Evolutionary conservation across 2,113 vertebrate species (phyloP).

Genomic region (Alligator mississippiensis): DNA sequence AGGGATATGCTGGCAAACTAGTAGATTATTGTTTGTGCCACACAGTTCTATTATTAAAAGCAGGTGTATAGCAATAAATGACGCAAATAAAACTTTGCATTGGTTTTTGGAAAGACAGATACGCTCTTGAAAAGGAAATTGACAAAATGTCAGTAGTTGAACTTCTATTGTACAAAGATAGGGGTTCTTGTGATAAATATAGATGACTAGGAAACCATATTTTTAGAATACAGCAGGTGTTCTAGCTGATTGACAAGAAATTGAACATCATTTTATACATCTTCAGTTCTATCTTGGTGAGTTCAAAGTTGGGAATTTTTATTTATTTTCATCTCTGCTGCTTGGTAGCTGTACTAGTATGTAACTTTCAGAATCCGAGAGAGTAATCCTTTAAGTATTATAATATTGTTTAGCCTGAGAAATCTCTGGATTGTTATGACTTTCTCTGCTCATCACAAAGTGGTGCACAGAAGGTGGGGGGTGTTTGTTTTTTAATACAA

Average conservation of each 20-base stretch:
- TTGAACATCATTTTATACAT: background rate
- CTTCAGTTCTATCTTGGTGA: background rate
- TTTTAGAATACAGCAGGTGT: background rate
- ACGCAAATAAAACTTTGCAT: background rate
- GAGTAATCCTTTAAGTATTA: background rate
- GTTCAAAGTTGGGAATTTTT: background rate
- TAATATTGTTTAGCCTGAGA: background rate
- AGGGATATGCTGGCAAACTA: background rate
- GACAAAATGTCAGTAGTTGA: rapidly evolving
- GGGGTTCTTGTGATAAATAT: background rate
- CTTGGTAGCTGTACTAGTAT: background rate
- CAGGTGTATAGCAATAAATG: background rate
- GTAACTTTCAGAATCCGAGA: background rate
- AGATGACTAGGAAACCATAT: background rate
- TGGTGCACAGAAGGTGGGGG: too few relatives aligned
- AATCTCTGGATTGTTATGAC: background rate
- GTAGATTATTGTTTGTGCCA: background rate
- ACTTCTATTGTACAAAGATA: background rate
- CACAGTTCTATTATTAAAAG: slow-evolving; percentile 16
- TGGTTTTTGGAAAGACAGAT: background rate
- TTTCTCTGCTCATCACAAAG: background rate
- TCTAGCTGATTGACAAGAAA: background rate
- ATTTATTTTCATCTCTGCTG: background rate
- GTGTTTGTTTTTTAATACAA: background rate
- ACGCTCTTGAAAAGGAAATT: background rate